A percentile compares a stretch with the other conserved stretches of the same genome.
Evolutionary conservation across 2,113 vertebrate species (phyloP).

Genomic region (Sinocyclocheilus maitianheensis): DNA sequence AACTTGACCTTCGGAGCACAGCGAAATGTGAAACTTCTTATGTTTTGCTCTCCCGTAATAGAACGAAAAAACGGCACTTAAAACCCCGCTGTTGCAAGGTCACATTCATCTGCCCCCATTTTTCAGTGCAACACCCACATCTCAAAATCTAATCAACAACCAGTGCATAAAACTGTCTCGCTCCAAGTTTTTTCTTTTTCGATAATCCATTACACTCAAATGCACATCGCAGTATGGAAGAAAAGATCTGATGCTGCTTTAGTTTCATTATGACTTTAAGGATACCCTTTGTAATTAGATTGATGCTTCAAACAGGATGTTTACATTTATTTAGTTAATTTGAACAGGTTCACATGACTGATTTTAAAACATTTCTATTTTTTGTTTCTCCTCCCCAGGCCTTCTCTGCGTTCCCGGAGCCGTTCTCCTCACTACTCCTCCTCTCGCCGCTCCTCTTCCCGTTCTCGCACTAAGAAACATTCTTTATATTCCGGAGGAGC

Average conservation of each 20-base stretch:
- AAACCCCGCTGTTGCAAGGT: background rate
- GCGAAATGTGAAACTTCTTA: no score
- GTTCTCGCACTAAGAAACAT: slow-evolving; percentile 90
- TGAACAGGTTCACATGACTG: background rate
- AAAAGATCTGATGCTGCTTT: background rate
- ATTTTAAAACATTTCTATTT: slow-evolving; percentile 14
- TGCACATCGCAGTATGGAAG: background rate
- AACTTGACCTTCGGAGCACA: no score
- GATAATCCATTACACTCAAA: no score
- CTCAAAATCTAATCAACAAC: background rate
- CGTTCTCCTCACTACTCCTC: slow-evolving; percentile 84
- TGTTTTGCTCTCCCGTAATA: no score
- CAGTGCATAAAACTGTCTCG: background rate
- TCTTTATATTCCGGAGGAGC: slow-evolving; percentile 74
- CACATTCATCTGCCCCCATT: background rate
- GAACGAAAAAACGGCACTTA: no score
- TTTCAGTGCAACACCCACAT: background rate
- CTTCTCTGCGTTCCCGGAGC: slow-evolving; percentile 91
- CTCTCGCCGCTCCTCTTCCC: slow-evolving; percentile 83
- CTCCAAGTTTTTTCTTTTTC: background rate
- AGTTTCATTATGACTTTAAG: background rate
- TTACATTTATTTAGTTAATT: background rate
- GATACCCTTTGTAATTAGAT: no score
- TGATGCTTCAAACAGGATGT: background rate
- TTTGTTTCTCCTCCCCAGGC: slow-evolving; percentile 69